Evolutionary conservation across 1,140 invertebrate genomes (phyloP).

Genomic region (Yoshiicerus persimilis): DNA sequence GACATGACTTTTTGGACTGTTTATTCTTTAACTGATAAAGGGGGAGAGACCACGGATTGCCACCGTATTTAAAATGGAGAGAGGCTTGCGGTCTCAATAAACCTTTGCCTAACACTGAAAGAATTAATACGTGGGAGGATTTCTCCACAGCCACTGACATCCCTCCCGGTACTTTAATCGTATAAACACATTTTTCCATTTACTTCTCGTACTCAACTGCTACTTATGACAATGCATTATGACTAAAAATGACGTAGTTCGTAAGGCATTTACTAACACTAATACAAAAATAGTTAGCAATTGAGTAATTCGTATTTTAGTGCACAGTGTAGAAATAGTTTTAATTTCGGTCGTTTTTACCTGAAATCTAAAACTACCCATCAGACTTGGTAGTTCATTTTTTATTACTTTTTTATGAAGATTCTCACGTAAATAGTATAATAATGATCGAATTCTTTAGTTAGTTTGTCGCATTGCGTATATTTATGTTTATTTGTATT

Average conservation of each 20-base stretch:
- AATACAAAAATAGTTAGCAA: no score
- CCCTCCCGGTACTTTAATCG: constrained; percentile 53
- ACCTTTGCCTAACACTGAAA: constrained; percentile 49
- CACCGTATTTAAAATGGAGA: constrained; percentile 78
- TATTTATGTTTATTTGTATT: no score
- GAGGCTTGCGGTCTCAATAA: constrained; percentile 71
- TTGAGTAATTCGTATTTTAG: no score
- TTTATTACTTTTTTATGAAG: no score
- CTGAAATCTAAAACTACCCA: no score
- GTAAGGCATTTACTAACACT: not conserved
- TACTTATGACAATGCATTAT: not conserved
- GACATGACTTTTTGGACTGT: constrained; percentile 16
- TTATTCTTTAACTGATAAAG: constrained; percentile 11
- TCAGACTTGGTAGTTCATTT: no score
- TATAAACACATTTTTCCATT: not conserved
- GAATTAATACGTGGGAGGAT: constrained; percentile 73
- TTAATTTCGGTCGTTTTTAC: no score
- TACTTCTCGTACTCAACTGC: not conserved
- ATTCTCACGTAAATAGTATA: no score
- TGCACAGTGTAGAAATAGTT: no score
- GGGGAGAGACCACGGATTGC: constrained; percentile 82
- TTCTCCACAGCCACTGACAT: constrained; percentile 58
- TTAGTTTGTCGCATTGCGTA: no score
- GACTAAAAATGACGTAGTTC: not conserved
- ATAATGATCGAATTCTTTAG: no score